Evolutionary conservation across 2,113 vertebrate species (phyloP).

Genomic region (Pseudorhombus dupliciocellatus): DNA sequence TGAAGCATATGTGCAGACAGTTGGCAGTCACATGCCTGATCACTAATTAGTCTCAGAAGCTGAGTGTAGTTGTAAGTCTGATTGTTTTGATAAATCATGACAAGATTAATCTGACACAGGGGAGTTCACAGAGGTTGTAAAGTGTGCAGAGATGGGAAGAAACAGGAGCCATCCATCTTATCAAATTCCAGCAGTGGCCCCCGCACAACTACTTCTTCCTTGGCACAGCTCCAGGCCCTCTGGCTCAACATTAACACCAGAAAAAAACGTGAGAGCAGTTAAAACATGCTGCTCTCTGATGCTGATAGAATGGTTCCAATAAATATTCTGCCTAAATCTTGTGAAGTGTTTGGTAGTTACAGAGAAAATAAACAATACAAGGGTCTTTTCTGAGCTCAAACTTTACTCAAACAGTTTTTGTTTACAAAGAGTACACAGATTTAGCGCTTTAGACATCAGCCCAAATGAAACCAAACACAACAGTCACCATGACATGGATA

Average conservation of each 20-base stretch:
- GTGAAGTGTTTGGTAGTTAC: background rate
- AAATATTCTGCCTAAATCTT: background rate
- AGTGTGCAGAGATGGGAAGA: background rate
- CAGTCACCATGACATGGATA: slow-evolving; percentile 3
- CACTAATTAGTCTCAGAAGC: no score
- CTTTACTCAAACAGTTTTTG: slow-evolving; percentile 60
- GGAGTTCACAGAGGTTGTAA: background rate
- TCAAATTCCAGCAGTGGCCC: slow-evolving; percentile 20
- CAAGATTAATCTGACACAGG: background rate
- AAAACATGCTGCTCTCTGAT: background rate
- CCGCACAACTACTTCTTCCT: slow-evolving; percentile 17
- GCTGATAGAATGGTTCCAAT: background rate
- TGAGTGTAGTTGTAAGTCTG: background rate
- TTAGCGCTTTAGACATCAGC: background rate
- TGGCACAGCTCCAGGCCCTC: slow-evolving; percentile 31
- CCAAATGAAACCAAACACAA: slow-evolving; percentile 23
- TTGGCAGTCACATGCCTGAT: no score
- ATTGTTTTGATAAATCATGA: background rate
- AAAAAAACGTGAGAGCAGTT: background rate
- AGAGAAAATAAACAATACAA: slow-evolving; percentile 13
- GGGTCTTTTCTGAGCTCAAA: slow-evolving; percentile 33
- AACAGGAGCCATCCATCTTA: slow-evolving; percentile 9
- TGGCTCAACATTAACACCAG: slow-evolving; percentile 3
- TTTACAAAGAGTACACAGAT: slow-evolving; percentile 51
- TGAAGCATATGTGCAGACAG: no score